Conservation (phyloP, 2,888 invertebrate species). For the Diaperis boleti region DNA sequence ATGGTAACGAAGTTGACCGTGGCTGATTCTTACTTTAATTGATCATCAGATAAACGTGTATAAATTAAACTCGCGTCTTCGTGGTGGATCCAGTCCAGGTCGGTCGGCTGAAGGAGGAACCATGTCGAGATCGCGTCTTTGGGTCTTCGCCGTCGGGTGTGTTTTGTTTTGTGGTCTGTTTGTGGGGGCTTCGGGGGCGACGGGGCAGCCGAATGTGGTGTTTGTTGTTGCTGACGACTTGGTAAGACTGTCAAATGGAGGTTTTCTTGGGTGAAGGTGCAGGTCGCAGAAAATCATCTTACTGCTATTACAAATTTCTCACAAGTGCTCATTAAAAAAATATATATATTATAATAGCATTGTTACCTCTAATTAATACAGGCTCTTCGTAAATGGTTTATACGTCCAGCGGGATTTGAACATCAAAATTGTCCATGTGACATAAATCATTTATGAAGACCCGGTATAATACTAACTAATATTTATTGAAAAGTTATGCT, state of each 20-base stretch:
- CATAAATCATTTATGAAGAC: no score
- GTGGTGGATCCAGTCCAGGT: conserved; percentile 32
- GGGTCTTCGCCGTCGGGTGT: conserved; percentile 3
- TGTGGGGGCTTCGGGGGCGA: conserved; percentile 30
- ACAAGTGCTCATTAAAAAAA: background rate
- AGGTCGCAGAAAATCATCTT: no score
- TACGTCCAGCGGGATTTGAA: no score
- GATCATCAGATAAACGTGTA: conserved; percentile 49
- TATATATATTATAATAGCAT: no score
- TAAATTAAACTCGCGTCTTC: conserved; percentile 40
- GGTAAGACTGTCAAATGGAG: no score
- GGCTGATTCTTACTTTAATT: conserved; percentile 49
- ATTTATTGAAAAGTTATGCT: no score
- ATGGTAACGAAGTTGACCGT: conserved; percentile 57
- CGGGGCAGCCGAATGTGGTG: conserved; percentile 55
- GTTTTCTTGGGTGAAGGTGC: no score
- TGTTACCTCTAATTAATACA: no score
- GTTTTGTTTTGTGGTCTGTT: conserved; percentile 19
- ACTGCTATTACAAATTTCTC: no score
- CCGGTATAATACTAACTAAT: no score
- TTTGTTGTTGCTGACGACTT: conserved; percentile 57
- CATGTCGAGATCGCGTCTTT: conserved; percentile 8
- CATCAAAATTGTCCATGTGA: background rate
- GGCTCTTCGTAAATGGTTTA: background rate
- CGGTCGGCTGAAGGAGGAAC: background rate